Percentiles rank a stretch among this genome's conserved stretches.
Conservation (phyloP, 2,113 vertebrate species). For the Aspiorhynchus laticeps region DNA sequence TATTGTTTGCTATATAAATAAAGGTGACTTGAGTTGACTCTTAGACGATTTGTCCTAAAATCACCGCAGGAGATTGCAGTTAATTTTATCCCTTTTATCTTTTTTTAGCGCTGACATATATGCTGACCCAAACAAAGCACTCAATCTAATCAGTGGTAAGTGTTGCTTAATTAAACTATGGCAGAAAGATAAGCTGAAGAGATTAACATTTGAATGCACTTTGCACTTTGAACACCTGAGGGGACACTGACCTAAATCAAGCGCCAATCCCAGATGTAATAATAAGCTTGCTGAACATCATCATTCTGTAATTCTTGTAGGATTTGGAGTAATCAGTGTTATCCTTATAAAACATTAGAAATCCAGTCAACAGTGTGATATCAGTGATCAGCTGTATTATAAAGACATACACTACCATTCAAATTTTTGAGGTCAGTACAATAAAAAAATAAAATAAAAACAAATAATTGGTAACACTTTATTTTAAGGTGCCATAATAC, state of each 20-base stretch:
- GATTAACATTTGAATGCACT: conserved; percentile 56
- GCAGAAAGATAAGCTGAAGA: conserved; percentile 45
- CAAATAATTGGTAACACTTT: too few species aligned
- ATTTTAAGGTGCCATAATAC: too few species aligned
- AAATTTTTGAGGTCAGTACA: not conserved
- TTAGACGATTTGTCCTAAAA: not conserved
- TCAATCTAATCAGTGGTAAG: not conserved
- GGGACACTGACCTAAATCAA: conserved; percentile 62
- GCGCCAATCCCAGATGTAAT: not conserved
- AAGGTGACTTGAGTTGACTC: not conserved
- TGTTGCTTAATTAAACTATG: conserved; percentile 39
- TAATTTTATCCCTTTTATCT: not conserved
- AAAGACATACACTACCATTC: not conserved
- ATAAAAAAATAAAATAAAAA: too few species aligned
- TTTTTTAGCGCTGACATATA: conserved; percentile 7
- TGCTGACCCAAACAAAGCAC: conserved; percentile 16
- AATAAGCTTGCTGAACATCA: not conserved
- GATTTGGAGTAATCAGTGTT: conserved; percentile 48
- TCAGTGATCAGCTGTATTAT: not conserved
- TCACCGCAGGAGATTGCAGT: not conserved
- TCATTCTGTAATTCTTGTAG: not conserved
- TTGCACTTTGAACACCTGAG: conserved; percentile 67
- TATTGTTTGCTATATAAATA: not conserved
- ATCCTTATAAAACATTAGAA: not conserved
- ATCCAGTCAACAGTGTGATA: not conserved